phyloP scores from a whole-genome alignment of 2,113 vertebrate species.

The Alosa alosa region DNA sequence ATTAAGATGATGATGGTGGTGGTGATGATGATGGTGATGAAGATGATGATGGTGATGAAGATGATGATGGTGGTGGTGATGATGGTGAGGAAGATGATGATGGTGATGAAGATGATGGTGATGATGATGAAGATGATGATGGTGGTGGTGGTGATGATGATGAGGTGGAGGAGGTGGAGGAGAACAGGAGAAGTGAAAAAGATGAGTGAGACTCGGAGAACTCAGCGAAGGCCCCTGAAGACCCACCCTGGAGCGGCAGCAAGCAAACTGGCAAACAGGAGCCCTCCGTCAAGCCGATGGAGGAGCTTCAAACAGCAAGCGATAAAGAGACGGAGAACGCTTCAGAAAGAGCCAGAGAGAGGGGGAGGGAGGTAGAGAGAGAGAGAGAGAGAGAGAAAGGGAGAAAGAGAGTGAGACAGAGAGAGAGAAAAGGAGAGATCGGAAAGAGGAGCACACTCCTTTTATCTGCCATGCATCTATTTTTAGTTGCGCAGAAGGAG shows the following conservation, averaged over 20 bases:
- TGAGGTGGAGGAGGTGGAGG: background rate
- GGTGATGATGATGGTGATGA: background rate
- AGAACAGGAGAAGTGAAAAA: background rate
- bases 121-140: background rate
- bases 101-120: background rate
- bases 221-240: background rate
- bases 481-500: constrained; percentile 57
- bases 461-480: constrained; percentile 65
- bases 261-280: constrained; percentile 35
- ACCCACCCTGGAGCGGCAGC: background rate
- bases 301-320: background rate
- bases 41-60: too few relatives aligned
- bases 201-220: background rate
- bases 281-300: constrained; percentile 34
- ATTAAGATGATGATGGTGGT: too few relatives aligned
- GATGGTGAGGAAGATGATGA: background rate
- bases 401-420: background rate
- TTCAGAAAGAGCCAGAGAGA: constrained; percentile 7
- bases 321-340: background rate
- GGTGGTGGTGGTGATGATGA: background rate
- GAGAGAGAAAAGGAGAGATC: constrained; percentile 3
- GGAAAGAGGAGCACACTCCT: constrained; percentile 41
- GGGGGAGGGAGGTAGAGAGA: background rate
- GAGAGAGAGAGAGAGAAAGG: background rate
- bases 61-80: background rate